These are phyloP conservation scores for Ivindomyrus marchei DNA, from an alignment of 2,113 vertebrate genomes.

Conservation along the genomic window DNA sequence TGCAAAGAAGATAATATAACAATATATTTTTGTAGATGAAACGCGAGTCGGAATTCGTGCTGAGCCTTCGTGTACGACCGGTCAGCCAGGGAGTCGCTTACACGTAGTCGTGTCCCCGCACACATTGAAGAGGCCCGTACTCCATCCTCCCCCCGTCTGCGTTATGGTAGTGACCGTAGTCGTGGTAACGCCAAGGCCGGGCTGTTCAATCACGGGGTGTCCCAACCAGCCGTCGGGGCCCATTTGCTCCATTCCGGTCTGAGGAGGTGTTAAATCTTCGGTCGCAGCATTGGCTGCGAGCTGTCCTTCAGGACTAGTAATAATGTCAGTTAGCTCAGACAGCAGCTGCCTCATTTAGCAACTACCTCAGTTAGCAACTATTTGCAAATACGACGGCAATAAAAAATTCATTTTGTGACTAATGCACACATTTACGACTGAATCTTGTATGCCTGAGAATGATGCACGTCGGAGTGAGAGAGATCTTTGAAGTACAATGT, in stretches of 20 bases:
- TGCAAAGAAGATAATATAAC: neutral
- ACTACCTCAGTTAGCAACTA: neutral
- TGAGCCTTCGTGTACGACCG: neutral
- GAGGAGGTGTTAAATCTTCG: conserved; percentile 12
- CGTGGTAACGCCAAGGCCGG: conserved; percentile 49
- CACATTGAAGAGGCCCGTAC: conserved; percentile 60
- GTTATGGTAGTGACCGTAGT: conserved; percentile 61
- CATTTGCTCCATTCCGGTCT: conserved; percentile 24
- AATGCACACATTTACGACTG: neutral
- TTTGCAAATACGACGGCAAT: neutral
- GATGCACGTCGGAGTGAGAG: neutral
- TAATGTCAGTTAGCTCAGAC: neutral
- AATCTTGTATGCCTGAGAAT: neutral
- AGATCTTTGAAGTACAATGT: neutral
- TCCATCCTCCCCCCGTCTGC: conserved; percentile 66
- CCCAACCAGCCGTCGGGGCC: conserved; percentile 24
- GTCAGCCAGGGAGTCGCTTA: conserved; percentile 32
- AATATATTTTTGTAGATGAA: neutral
- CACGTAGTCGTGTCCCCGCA: conserved; percentile 60
- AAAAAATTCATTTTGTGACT: neutral
- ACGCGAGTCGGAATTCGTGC: neutral
- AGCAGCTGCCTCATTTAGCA: neutral
- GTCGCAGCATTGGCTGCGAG: neutral
- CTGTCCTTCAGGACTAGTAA: neutral
- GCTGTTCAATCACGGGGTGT: conserved; percentile 56